A percentile compares a stretch with the other conserved stretches of the same genome.
Evolutionary conservation across 1,140 invertebrate species (phyloP).

Genomic region (Potamilus streckersoni): DNA sequence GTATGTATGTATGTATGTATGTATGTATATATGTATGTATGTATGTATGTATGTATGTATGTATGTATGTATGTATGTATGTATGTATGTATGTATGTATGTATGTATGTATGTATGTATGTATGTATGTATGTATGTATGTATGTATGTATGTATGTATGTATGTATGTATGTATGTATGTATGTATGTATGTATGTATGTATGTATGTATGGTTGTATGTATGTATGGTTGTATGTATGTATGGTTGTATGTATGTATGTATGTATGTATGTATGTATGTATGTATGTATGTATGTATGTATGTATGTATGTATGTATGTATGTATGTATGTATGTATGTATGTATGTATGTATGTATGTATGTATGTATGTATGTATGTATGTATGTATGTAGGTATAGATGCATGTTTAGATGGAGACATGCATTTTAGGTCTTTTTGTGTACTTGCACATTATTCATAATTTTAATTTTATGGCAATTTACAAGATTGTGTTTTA

Average conservation of each 20-base stretch:
- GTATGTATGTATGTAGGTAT: too few species aligned
- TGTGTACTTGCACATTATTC: too few species aligned
- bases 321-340: neutral
- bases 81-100: constrained; percentile 17
- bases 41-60: constrained; percentile 21
- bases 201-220: too few species aligned
- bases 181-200: constrained; percentile 3
- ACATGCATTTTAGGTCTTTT: too few species aligned
- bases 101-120: constrained; percentile 5
- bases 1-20: constrained; percentile 6
- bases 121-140: too few species aligned
- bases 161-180: constrained; percentile 8
- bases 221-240: constrained; percentile 2
- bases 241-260: neutral
- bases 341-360: neutral
- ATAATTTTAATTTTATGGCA: too few species aligned
- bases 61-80: constrained; percentile 5
- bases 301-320: neutral
- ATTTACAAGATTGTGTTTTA: too few species aligned
- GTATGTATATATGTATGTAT: neutral
- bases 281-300: neutral
- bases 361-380: neutral
- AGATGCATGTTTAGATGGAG: too few species aligned
- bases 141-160: constrained; percentile 17
- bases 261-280: neutral